Evolutionary conservation across 2,113 vertebrate genomes (phyloP).

Genomic region (Chaetodon auriga): DNA sequence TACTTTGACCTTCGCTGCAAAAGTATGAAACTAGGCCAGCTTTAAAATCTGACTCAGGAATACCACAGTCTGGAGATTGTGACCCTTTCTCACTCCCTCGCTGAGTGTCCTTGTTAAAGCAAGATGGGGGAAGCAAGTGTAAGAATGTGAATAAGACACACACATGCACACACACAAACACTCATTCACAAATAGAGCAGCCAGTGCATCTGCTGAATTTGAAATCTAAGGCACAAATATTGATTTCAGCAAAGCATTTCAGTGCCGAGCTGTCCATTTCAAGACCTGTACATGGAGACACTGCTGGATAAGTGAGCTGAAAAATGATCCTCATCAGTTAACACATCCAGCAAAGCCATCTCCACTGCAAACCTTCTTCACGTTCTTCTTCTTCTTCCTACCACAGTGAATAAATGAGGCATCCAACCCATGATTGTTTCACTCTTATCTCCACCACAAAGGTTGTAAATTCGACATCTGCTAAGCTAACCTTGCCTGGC

Average conservation of each 20-base stretch:
- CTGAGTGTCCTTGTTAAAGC: constrained; percentile 55
- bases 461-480: no score
- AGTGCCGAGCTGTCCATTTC: neutral
- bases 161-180: neutral
- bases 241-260: neutral
- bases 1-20: constrained; percentile 34
- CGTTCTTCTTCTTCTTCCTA: no score
- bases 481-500: no score
- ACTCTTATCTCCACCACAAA: no score
- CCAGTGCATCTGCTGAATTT: neutral
- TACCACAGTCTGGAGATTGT: constrained; percentile 33
- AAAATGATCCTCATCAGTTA: neutral
- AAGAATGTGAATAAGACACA: constrained; percentile 32
- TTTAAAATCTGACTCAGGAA: constrained; percentile 54
- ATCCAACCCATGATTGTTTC: no score
- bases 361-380: neutral
- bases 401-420: neutral
- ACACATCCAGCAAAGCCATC: neutral
- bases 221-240: neutral
- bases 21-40: constrained; percentile 36
- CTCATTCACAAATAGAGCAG: neutral
- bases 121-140: constrained; percentile 5
- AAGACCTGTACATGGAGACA: neutral
- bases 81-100: constrained; percentile 20
- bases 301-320: neutral